Conservation (phyloP, 64 coral and sea anemone genomes). For the Montipora cactus region DNA sequence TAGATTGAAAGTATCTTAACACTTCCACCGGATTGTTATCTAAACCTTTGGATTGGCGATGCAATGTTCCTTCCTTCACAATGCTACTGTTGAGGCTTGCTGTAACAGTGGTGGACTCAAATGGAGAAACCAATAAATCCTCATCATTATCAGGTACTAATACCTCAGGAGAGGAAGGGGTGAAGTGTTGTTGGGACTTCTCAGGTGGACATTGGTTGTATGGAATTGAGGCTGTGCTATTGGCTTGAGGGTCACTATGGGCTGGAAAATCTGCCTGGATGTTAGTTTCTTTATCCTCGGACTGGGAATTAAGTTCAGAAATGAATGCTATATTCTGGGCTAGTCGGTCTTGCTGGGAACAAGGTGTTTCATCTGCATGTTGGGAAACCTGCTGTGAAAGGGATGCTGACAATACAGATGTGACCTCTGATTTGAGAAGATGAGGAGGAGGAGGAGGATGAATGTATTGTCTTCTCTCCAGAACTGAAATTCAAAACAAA, state of each 20-base stretch:
- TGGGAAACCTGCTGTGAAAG: too few species aligned
- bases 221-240: neutral
- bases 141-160: neutral
- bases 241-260: neutral
- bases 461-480: too few species aligned
- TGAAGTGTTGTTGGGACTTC: neutral
- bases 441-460: too few species aligned
- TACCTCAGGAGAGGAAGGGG: neutral
- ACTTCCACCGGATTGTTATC: conserved; percentile 51
- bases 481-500: too few species aligned
- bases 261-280: neutral
- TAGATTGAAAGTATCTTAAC: conserved; percentile 1
- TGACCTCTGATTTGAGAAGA: too few species aligned
- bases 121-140: neutral
- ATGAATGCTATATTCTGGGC: neutral
- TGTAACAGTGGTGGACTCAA: neutral
- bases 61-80: neutral
- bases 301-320: neutral
- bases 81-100: neutral
- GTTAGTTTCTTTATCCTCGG: neutral
- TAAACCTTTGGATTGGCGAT: conserved; percentile 20
- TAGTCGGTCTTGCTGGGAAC: neutral
- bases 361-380: neutral
- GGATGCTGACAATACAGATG: too few species aligned
- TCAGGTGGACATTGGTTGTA: neutral